Evolutionary conservation across 2,888 invertebrate genomes (phyloP).

Genomic region (Boloria euphrosyne): DNA sequence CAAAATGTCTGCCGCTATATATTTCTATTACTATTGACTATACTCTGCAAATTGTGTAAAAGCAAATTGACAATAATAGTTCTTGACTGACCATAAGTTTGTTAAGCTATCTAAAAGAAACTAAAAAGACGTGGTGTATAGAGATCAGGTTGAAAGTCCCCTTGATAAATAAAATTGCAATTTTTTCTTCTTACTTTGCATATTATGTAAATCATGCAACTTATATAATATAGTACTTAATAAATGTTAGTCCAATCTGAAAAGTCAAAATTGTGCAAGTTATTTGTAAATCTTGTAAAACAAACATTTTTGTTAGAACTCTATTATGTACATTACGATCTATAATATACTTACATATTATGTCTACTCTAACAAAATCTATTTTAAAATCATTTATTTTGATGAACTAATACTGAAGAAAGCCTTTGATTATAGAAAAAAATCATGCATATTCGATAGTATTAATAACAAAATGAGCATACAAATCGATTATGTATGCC

Average conservation of each 20-base stretch:
- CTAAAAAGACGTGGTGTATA: background rate
- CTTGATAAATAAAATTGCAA: background rate
- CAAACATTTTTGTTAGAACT: slow-evolving; percentile 14
- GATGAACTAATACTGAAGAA: slow-evolving; percentile 23
- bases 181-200: slow-evolving; percentile 13
- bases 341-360: slow-evolving; percentile 20
- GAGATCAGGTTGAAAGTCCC: too few species aligned
- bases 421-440: slow-evolving; percentile 26
- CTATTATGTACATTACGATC: slow-evolving; percentile 26
- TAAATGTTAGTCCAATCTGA: slow-evolving; percentile 33
- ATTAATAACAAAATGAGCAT: slow-evolving; percentile 18
- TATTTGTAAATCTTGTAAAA: slow-evolving; percentile 24
- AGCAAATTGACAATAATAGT: slow-evolving; percentile 2
- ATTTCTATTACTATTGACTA: background rate
- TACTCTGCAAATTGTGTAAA: background rate
- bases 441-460: slow-evolving; percentile 32
- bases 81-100: background rate
- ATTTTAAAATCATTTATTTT: slow-evolving; percentile 13
- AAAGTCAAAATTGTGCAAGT: slow-evolving; percentile 25
- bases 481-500: slow-evolving; percentile 13
- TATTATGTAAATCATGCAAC: slow-evolving; percentile 40
- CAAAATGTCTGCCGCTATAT: background rate
- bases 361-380: slow-evolving; percentile 25
- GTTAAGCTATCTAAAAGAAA: slow-evolving; percentile 9
- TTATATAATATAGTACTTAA: slow-evolving; percentile 29